A percentile compares a stretch with the other conserved stretches of the same genome.
phyloP scores from a whole-genome alignment of 2,888 invertebrate genomes.

The Papilio gigon region DNA sequence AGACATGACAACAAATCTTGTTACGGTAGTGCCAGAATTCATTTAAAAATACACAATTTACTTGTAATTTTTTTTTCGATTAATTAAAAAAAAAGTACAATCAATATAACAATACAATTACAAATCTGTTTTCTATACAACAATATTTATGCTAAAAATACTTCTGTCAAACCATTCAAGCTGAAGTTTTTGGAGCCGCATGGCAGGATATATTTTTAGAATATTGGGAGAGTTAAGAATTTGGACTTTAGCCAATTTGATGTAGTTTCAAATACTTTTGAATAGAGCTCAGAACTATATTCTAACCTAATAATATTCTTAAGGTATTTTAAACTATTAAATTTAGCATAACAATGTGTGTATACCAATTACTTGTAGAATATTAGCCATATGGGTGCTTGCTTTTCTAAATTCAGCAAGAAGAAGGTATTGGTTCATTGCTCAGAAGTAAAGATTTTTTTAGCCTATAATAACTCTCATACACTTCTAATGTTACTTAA shows the following conservation, averaged over 20 bases:
- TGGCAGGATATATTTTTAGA: conserved; percentile 72
- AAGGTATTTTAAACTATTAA: conserved; percentile 36
- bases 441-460: conserved; percentile 32
- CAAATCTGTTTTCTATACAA: conserved; percentile 15
- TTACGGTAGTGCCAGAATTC: conserved; percentile 63
- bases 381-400: conserved; percentile 72
- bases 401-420: conserved; percentile 75
- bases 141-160: conserved; percentile 8
- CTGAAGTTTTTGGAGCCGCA: conserved; percentile 66
- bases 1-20: conserved; percentile 81
- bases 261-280: conserved; percentile 49
- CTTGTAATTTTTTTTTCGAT: background rate
- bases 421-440: conserved; percentile 64
- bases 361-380: conserved; percentile 36
- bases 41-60: conserved; percentile 6
- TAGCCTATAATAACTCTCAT: background rate
- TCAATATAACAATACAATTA: background rate
- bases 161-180: conserved; percentile 43
- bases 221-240: conserved; percentile 58
- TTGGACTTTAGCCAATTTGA: conserved; percentile 72
- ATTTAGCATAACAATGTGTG: conserved; percentile 35
- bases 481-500: background rate
- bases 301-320: conserved; percentile 46
- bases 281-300: conserved; percentile 43
- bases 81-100: background rate